Conservation (phyloP, 92 coral and sea anemone species). For the Siderastrea siderea region DNA sequence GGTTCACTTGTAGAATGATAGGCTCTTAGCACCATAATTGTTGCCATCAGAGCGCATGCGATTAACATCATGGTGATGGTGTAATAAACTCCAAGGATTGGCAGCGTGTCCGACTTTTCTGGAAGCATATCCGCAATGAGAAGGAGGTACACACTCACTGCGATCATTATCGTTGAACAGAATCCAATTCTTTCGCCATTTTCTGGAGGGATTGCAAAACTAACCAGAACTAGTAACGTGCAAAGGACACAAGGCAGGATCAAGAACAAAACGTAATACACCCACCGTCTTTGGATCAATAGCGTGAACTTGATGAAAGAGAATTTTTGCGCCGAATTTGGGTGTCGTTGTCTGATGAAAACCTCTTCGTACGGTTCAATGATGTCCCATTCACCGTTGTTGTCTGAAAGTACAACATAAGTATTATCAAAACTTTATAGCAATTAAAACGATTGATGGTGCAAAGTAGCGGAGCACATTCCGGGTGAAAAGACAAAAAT, state of each 20-base stretch:
- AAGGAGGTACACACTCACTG: slow-evolving; percentile 74
- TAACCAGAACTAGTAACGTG: slow-evolving; percentile 69
- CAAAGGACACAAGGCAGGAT: slow-evolving; percentile 75
- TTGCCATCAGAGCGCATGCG: slow-evolving; percentile 54
- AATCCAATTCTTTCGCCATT: slow-evolving; percentile 82
- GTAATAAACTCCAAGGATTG: slow-evolving; percentile 67
- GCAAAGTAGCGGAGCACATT: no score
- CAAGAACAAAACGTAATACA: slow-evolving; percentile 73
- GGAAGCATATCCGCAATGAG: slow-evolving; percentile 70
- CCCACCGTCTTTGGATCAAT: slow-evolving; percentile 37
- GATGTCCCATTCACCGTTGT: slow-evolving; percentile 31
- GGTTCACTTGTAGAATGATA: slow-evolving; percentile 40
- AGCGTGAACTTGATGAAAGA: slow-evolving; percentile 2
- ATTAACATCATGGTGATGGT: slow-evolving; percentile 63
- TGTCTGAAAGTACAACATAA: background rate
- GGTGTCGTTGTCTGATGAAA: background rate
- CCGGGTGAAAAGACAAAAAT: no score
- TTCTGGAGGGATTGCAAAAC: slow-evolving; percentile 83
- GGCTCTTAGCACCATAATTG: slow-evolving; percentile 57
- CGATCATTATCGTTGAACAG: slow-evolving; percentile 69
- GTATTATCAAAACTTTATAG: no score
- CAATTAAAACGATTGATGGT: background rate
- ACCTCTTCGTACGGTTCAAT: background rate
- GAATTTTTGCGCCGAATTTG: background rate
- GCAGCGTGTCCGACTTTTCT: slow-evolving; percentile 64